A percentile compares a stretch with the other conserved stretches of the same genome.
phyloP scores from a whole-genome alignment of 1,140 invertebrate species.

The Drosophila kohkoa region DNA sequence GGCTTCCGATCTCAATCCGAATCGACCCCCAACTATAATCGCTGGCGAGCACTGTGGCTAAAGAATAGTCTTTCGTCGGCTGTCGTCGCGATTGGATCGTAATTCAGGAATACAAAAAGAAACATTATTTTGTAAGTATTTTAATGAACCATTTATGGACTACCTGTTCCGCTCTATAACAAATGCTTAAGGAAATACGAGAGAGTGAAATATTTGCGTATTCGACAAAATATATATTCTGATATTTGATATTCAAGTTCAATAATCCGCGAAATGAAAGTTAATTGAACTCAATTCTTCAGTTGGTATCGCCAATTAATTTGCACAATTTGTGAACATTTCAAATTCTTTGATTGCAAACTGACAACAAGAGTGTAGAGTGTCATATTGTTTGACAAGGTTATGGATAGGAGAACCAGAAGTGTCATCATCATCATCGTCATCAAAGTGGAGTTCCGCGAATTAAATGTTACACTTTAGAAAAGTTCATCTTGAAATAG shows the following conservation, averaged over 20 bases:
- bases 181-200: slow-evolving; percentile 14
- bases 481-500: slow-evolving; percentile 2
- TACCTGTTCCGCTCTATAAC: background rate
- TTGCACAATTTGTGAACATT: slow-evolving; percentile 21
- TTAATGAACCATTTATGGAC: slow-evolving; percentile 12
- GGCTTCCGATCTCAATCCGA: slow-evolving; percentile 13
- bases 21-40: slow-evolving; percentile 50
- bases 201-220: slow-evolving; percentile 33
- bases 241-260: slow-evolving; percentile 51
- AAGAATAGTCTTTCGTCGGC: slow-evolving; percentile 53
- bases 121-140: slow-evolving; percentile 51
- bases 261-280: slow-evolving; percentile 43
- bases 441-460: slow-evolving; percentile 51
- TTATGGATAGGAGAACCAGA: slow-evolving; percentile 18
- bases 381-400: slow-evolving; percentile 34
- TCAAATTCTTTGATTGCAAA: slow-evolving; percentile 8
- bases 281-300: slow-evolving; percentile 70
- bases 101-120: slow-evolving; percentile 18
- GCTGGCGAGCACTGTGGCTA: slow-evolving; percentile 26
- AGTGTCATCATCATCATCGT: slow-evolving; percentile 23
- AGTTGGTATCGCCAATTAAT: slow-evolving; percentile 43
- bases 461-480: slow-evolving; percentile 45
- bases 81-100: slow-evolving; percentile 56
- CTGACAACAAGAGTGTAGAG: slow-evolving; percentile 5
- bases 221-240: slow-evolving; percentile 35